Percentiles rank a stretch among this genome's conserved stretches.
Evolutionary conservation across 2,797 vertebrate genomes (phyloP).

Genomic region (Xenopus petersii): DNA sequence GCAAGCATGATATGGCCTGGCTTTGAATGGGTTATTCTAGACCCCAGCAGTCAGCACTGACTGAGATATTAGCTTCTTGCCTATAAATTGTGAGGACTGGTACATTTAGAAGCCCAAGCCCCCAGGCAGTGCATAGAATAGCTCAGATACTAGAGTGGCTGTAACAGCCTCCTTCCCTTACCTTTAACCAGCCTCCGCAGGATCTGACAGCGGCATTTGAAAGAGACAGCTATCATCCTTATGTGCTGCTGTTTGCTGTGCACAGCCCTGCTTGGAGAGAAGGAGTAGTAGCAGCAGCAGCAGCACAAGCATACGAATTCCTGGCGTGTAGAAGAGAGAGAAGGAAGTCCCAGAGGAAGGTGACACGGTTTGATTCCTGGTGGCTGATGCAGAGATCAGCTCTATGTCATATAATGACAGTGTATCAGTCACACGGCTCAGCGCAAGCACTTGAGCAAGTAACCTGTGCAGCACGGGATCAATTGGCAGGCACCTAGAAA

Average conservation of each 20-base stretch:
- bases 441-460: slow-evolving; percentile 51
- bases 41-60: slow-evolving; percentile 12
- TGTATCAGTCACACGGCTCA: slow-evolving; percentile 63
- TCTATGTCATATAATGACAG: slow-evolving; percentile 65
- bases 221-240: slow-evolving; percentile 98
- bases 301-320: slow-evolving; percentile 64
- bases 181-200: slow-evolving; percentile 95
- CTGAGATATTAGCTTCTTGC: slow-evolving; percentile 66
- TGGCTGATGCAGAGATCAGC: slow-evolving; percentile 73
- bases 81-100: slow-evolving; percentile 54
- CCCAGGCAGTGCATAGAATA: slow-evolving; percentile 42
- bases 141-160: background rate
- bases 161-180: slow-evolving; percentile 61
- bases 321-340: slow-evolving; percentile 65
- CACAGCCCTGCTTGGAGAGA: slow-evolving; percentile 65
- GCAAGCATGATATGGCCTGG: too few species aligned
- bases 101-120: slow-evolving; percentile 58
- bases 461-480: slow-evolving; percentile 53
- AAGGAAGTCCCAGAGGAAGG: slow-evolving; percentile 74
- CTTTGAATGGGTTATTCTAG: background rate
- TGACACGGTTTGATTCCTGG: slow-evolving; percentile 74
- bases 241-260: slow-evolving; percentile 63
- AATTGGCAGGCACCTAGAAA: slow-evolving; percentile 52
- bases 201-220: slow-evolving; percentile 98
- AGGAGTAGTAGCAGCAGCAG: slow-evolving; percentile 54